Evolutionary conservation across 2,888 invertebrate species (phyloP).

Genomic region (Uropetala carovei): DNA sequence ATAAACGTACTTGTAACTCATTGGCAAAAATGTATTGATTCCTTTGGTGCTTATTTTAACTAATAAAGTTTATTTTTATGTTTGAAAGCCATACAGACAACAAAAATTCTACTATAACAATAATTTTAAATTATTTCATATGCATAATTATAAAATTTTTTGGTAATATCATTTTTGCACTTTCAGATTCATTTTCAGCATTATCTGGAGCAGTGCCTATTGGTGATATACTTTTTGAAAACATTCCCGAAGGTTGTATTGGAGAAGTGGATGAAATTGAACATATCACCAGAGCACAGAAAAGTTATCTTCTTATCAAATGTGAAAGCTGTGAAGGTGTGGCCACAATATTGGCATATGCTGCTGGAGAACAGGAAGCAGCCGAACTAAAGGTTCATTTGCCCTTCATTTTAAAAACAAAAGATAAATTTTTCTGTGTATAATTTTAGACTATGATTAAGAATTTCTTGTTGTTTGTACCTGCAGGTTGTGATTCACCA

Average conservation of each 20-base stretch:
- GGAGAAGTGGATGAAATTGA: conserved; percentile 32
- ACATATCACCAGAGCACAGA: not conserved
- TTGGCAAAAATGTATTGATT: too few species aligned
- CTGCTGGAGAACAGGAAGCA: conserved; percentile 31
- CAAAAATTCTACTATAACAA: not conserved
- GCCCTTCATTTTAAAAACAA: not conserved
- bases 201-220: conserved; percentile 19
- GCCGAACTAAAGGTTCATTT: conserved; percentile 47
- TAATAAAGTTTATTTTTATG: too few species aligned
- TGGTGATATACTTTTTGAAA: conserved; percentile 11
- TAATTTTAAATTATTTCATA: not conserved
- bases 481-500: conserved; percentile 67
- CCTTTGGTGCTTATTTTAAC: too few species aligned
- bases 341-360: conserved; percentile 22
- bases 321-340: conserved; percentile 6
- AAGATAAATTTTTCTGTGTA: not conserved
- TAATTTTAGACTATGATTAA: not conserved
- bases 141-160: not conserved
- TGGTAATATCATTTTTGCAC: not conserved
- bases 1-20: too few species aligned
- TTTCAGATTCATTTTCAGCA: conserved; percentile 43
- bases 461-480: not conserved
- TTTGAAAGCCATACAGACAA: too few species aligned
- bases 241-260: not conserved
- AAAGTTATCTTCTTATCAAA: not conserved